Conservation (phyloP, 2,113 vertebrate genomes). For the Eidolon helvum region DNA sequence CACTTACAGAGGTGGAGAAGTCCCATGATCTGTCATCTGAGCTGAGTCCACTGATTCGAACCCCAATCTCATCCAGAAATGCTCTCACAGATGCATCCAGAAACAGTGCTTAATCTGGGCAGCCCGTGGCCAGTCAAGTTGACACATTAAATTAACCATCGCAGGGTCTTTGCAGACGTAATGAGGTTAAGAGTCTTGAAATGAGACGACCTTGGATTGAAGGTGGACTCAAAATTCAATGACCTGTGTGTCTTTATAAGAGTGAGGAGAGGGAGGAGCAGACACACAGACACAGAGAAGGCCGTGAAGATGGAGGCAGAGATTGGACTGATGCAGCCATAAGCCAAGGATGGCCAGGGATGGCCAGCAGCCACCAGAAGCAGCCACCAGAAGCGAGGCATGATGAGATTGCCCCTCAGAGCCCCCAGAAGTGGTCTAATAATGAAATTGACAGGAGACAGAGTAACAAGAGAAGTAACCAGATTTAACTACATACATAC, state of each 20-base stretch:
- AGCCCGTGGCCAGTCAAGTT: background rate
- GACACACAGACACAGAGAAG: background rate
- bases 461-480: background rate
- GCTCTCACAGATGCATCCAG: background rate
- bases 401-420: background rate
- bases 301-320: background rate
- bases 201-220: background rate
- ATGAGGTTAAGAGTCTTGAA: background rate
- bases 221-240: background rate
- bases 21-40: fast-evolving
- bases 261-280: background rate
- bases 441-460: background rate
- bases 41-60: background rate
- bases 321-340: background rate
- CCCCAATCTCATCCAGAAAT: background rate
- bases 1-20: background rate
- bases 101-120: background rate
- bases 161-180: background rate
- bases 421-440: background rate
- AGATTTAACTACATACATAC: background rate
- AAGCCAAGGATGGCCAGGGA: background rate
- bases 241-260: background rate
- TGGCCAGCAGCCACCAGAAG: background rate
- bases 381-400: background rate
- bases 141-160: background rate